Evolutionary conservation across 1,140 invertebrate genomes (phyloP), one percentile per base, ranked within the genome.

Genomic region (Eriosoma lanigerum): DNA sequence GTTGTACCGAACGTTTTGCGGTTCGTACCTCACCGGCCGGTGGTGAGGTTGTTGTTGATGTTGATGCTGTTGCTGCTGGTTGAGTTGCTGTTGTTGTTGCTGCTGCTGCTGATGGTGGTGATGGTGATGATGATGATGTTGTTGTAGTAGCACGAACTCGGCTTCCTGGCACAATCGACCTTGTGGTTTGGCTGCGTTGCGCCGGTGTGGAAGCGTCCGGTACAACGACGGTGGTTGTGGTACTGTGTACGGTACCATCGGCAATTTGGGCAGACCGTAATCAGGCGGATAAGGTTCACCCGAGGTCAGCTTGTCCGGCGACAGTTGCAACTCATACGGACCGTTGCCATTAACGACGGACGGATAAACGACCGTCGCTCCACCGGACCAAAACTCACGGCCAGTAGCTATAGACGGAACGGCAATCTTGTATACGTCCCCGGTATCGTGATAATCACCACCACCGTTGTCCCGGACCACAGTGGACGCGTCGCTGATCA

Each of bases 401-500:
- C 64, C 44, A 1, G 10, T 1, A 15, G 32, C 15, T 24, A n/a
- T 15, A 3, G 52, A 19, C 9, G 44, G 24, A 13, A 73, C 21
- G 29, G 50, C 58, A 10, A 64, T 62, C 73, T 81, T 75, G 56
- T 75, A 64, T n/a, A 64, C 44, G 9, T 73, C 70, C 4, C 73
- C 54, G 0, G 8, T 15, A 9, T 21, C 81, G 29, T 24, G 24
- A 13, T 48, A 26, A 9, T 81, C 38, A 17, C 46, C 72, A 6
- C 81, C 72, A 1, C 48, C 68, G 13, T 24, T 78, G 50, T 81
- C 89, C 83, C 90, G 89, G 82, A 88, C 90, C 24, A 90, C 89
- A 81, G 88, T 90, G 85, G 91, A 90, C 29, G 91, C 90, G 84
- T 92, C 91, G 85, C 91, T 92, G 85, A 93, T 91, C 83, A 93